A percentile compares a stretch with the other conserved stretches of the same genome.
Conservation (phyloP, 1,140 invertebrate species). For the Helicoverpa zea region DNA sequence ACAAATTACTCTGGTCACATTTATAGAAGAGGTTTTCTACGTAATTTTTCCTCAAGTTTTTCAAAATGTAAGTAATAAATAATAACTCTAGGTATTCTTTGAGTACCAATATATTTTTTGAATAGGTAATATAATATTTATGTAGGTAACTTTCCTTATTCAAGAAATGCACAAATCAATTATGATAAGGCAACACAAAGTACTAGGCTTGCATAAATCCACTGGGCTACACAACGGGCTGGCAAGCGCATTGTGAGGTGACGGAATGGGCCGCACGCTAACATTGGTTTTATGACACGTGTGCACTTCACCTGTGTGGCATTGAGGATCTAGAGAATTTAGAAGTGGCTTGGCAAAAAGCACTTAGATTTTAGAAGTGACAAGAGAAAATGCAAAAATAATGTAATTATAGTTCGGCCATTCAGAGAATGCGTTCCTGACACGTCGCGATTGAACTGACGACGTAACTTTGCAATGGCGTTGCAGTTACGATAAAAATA, state of each 20-base stretch:
- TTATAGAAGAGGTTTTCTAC: background rate
- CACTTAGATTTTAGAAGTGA: too few relatives aligned
- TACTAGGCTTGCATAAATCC: slow-evolving; percentile 30
- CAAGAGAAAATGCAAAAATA: too few relatives aligned
- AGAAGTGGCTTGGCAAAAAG: too few relatives aligned
- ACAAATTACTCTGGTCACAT: too few relatives aligned
- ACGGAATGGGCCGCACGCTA: slow-evolving; percentile 68
- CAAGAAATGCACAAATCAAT: slow-evolving; percentile 28
- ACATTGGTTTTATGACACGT: slow-evolving; percentile 79
- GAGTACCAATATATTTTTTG: background rate
- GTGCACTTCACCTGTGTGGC: slow-evolving; percentile 65
- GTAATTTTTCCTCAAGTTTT: background rate
- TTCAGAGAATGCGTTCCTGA: too few relatives aligned
- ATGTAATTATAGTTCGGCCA: too few relatives aligned
- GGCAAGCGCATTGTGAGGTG: slow-evolving; percentile 64
- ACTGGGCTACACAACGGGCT: slow-evolving; percentile 38
- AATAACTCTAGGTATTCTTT: background rate
- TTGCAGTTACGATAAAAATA: too few relatives aligned
- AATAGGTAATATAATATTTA: too few relatives aligned
- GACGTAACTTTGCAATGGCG: too few relatives aligned
- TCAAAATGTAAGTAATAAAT: background rate
- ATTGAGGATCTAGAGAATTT: slow-evolving; percentile 52
- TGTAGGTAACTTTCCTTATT: background rate
- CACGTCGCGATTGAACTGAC: too few relatives aligned
- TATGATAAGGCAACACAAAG: background rate